Evolutionary conservation across 92 coral and sea anemone species (phyloP), one percentile per base, ranked within the genome.

Genomic region (Porites rus): DNA sequence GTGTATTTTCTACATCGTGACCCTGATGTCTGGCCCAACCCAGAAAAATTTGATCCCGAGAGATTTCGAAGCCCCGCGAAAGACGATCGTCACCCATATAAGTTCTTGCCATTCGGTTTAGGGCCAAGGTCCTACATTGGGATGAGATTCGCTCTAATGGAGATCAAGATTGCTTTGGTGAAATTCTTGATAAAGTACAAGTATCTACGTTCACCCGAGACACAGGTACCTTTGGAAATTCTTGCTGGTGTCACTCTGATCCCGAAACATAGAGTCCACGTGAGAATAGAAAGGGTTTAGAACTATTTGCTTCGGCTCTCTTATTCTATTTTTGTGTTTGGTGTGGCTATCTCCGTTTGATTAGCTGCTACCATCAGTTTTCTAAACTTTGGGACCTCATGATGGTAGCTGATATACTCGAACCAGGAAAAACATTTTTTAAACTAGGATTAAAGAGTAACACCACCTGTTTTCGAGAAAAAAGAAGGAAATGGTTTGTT

Each of bases 81-180:
- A 73, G 93, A 82, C 50, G 65, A 86, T 56, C 91, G 95, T 61
- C 93, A 86, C 66, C 83, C 95, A 72, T 92, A 80, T 84, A 93
- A 89, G 69, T 89, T 75, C 71, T 52, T 92, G 10, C 93, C 95
- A 8, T 92, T 86, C 81, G 95, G 95, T 25, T 90, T 86, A 24
- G 95, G 95, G 65, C 95, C 93, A n/a, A 89, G 94, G 21, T 79
- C 85, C 77, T 92, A 92, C 77, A 92, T 92, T 64, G 94, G 92
- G 22, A 88, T 82, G 80, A 80, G 90, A 65, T 83, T 92, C 71
- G 92, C 92, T 24, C 76, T 89, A 10, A 63, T 90, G 91, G 91
- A 87, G 56, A 88, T 92, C 87, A 90, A 83, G 75, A 77, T 79
- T 50, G 67, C 91, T 51, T 59, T 92, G 66, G 93, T 86, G 81